Base-by-base conservation (phyloP, 2,888 invertebrate species). In the Salpingus planirostris region DNA sequence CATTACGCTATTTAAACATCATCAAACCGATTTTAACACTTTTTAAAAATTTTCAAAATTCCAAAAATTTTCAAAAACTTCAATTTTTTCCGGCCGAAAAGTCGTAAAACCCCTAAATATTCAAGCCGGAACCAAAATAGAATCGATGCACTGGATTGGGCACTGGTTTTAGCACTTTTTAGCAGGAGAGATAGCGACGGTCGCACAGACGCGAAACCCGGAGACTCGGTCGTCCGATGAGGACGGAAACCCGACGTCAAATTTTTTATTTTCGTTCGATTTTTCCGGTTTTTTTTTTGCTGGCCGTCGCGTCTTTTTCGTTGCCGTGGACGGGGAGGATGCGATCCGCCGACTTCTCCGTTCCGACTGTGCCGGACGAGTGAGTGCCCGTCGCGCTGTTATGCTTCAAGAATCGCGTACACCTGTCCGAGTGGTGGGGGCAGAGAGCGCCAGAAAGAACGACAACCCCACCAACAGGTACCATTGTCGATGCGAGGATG, bases 381-480 rank as follows among this genome's bases (percentile, higher is more conserved):
- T 64, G 63, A 64, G 58, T 64, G 63, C 57, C 55, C 57, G 56
- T 49, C 55, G 55, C 54, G 49, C 58, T 64, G 64, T 64, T 64
- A 62, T 64, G 64, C 62, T 63, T 64, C 63, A 64, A 61, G 63
- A 64, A 60, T 55, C 58, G 60, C 60, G 59, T 64, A 59, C 64
- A 64, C 64, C 64, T 64, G 64, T 64, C 60, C 47, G 50, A 38
- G 54, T 57, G 53, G 60, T 49, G 59, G 62, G 60, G 55, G 54
- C 15, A n/a, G n/a, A n/a, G n/a, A n/a, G n/a, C n/a, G n/a, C n/a
- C n/a, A n/a, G n/a, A n/a, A n/a, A 5, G 5, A 21, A 42, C 47
- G 41, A 46, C 46, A 51, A 52, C 59, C 58, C 58, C 55, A 49
- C 55, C 56, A 53, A 53, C 54, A 57, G 57, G 58, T 59, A 55